Base-by-base conservation (phyloP, 2,113 vertebrate species). In the Haemorhous mexicanus region DNA sequence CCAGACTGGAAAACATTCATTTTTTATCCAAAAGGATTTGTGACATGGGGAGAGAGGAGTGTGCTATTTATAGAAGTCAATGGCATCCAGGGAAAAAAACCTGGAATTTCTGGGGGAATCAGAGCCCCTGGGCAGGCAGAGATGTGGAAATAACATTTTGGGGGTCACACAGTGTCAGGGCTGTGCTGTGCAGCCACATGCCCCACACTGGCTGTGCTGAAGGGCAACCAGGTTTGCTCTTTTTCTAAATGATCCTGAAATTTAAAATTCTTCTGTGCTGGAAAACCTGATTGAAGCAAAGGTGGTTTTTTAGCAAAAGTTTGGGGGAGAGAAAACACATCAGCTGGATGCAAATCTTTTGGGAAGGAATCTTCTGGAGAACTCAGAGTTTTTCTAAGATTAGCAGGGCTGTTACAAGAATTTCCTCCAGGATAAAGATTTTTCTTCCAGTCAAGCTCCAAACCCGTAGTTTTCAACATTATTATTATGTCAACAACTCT, bases 181-280 rank as follows among this genome's bases (percentile, higher is more conserved):
- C 41, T 33, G 2, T 6, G 61, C 76, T 53, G 8, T 3, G 69
- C 12, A 50, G 67, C 62, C 69, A 16, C 15, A 0, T 5, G 6
- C 22, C 61, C 26, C 16, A 10, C 1, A 1, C 32, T 32, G 53
- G 30, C 84, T 27, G 0, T 0, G 8, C 43, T 80, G 64, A 44
- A 61, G 26, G 32, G 26, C 15, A 77, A 52, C 4, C 4, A 14
- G 23, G 5, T 26, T 33, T 53, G 46, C 3, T 32, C 0, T 6
- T 18, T 46, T 19, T 39, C 9, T 8, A 4, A 6, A 8, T 3
- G n/a, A 35, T 17, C 41, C 61, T 37, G 20, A 32, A 18, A 63
- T 50, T 37, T 13, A 39, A 81, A 68, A 10, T 47, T 37, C 13
- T 44, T 27, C 15, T 28, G 2, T 16, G 4, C 26, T 49, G 49